Base-by-base conservation (phyloP, 2,113 vertebrate species). In the Pelmatolapia mariae region DNA sequence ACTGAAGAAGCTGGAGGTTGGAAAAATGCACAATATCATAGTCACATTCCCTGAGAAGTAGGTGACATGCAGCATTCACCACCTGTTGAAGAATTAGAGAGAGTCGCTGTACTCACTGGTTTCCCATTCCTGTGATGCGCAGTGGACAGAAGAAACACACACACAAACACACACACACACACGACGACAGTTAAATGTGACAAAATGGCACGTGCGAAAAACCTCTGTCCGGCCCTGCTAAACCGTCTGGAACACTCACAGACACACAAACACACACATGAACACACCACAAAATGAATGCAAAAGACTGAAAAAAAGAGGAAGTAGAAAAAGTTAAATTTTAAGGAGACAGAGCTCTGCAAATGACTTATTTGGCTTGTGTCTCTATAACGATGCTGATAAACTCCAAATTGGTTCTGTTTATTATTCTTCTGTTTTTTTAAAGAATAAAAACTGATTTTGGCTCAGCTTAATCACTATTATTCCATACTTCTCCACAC, bases 81-180 rank as follows among this genome's bases (percentile, higher is more conserved):
- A 89, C 86, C 38, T 40, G 81, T 78, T 86, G 31, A 89, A 90
- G 56, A 89, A 87, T 83, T 84, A 91, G 71, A 96, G 85, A 94
- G 82, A 91, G 92, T 89, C 29, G 52, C 93, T 89, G 92, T 97
- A 97, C 96, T 97, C 96, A 97, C 96, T 97, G 96, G 91, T 96
- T 97, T 96, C 96, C 96, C 96, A 97, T 97, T 94, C 96, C 96
- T 97, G 96, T 96, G 95, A 95, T 87, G 91, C 89, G 94, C 96
- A 89, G 93, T 93, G 90, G 89, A 96, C 94, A 94, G 93, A 96
- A 95, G 89, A 97, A 90, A 96, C 90, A 96, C 89, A 96, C 84
- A 89, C 82, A 86, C 81, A 89, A 31, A 92, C 88, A 94, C 53
- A 89, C 89, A 95, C 87, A 85, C 83, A 89, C 40, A 92, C 89